Percentiles rank a stretch among this genome's conserved stretches.
These are phyloP conservation scores for Diachasma alloeum DNA, from an alignment of 1,140 invertebrate species.

Conservation along the genomic window DNA sequence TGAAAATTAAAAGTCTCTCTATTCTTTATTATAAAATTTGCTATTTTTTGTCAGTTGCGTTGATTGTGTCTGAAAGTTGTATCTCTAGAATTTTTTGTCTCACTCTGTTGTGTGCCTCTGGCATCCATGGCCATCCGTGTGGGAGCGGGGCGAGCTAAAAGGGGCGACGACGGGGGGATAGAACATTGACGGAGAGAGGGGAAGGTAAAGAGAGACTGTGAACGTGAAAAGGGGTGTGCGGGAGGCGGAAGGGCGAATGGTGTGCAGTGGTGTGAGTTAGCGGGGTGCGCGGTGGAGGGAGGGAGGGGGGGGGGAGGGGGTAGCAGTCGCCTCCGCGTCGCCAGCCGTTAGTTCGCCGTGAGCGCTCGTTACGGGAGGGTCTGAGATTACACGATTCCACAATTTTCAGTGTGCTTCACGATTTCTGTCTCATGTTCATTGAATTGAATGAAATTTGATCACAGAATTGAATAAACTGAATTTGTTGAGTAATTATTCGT, in stretches of 20 bases:
- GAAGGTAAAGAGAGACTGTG: background rate
- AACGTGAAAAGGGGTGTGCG: constrained; percentile 26
- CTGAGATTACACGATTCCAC: constrained; percentile 27
- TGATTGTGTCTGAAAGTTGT: background rate
- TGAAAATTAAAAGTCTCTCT: no score
- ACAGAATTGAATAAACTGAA: no score
- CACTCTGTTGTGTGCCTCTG: background rate
- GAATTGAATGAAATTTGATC: background rate
- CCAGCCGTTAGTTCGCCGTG: constrained; percentile 62
- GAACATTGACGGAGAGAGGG: background rate
- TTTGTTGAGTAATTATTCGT: background rate
- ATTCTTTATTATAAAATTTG: constrained; percentile 19
- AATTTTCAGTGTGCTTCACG: background rate
- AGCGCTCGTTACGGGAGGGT: constrained; percentile 60
- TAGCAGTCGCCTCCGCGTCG: constrained; percentile 49
- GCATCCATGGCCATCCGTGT: background rate
- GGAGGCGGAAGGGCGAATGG: constrained; percentile 26
- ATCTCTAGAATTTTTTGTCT: background rate
- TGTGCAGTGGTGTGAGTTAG: constrained; percentile 24
- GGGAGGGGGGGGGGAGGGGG: background rate
- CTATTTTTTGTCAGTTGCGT: background rate
- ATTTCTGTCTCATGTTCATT: background rate
- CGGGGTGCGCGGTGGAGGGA: no score
- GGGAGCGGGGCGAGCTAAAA: background rate
- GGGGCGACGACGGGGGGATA: background rate